These are phyloP conservation scores for Halcyon chelicuti DNA, from an alignment of 2,797 vertebrate genomes.

Conservation along the genomic window DNA sequence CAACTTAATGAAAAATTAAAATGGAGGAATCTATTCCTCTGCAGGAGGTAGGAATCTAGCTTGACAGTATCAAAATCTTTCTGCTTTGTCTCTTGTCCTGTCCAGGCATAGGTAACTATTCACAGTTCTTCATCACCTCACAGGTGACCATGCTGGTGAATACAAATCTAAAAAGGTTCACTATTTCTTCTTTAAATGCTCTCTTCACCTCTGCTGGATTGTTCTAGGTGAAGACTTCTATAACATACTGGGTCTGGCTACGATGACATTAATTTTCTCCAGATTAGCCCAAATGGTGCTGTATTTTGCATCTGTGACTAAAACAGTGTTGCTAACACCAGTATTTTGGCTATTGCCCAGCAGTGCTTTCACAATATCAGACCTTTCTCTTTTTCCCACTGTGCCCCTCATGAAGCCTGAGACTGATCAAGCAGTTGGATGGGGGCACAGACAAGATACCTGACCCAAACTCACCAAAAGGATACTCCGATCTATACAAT, in stretches of 20 bases:
- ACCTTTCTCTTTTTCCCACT: not conserved
- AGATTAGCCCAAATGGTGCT: rapidly evolving
- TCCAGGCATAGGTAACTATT: not conserved
- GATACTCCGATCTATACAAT: not conserved
- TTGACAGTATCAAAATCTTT: not conserved
- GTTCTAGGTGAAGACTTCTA: not conserved
- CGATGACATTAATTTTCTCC: not conserved
- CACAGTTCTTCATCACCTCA: not conserved
- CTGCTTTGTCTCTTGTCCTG: not conserved
- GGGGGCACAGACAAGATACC: not conserved
- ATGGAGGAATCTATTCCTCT: not conserved
- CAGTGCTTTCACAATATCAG: not conserved
- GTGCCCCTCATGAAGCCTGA: not conserved
- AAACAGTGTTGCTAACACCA: not conserved
- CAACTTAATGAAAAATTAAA: not conserved
- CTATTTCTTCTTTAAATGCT: not conserved
- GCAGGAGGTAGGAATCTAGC: not conserved
- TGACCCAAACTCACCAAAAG: not conserved
- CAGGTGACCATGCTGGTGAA: not conserved
- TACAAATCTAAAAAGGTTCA: not conserved
- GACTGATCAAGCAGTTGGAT: not conserved
- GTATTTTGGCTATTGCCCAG: not conserved
- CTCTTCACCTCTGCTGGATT: not conserved
- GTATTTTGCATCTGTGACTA: not conserved
- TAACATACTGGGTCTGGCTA: not conserved